These are phyloP conservation scores for Microtus californicus DNA, from an alignment of 2,797 vertebrate species.

Conservation along the genomic window DNA sequence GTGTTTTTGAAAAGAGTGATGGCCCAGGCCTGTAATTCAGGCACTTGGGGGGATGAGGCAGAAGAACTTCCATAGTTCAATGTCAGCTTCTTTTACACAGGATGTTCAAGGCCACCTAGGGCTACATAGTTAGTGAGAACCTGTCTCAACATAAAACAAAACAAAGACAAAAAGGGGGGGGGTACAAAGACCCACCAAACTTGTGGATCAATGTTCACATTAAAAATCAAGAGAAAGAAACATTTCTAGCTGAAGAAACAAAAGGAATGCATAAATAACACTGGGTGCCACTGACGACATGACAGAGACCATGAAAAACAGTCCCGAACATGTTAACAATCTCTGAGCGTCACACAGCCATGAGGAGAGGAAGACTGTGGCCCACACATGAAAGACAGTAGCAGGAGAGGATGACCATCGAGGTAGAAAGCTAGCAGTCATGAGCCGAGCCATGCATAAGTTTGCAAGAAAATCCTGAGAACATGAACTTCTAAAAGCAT, in stretches of 20 bases:
- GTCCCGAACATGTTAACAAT: neutral
- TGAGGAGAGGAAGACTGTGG: neutral
- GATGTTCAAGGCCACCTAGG: neutral
- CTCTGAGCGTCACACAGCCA: neutral
- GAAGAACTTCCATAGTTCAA: neutral
- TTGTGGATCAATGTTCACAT: conserved; percentile 15
- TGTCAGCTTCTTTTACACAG: neutral
- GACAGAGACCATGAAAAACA: neutral
- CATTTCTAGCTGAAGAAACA: conserved; percentile 7
- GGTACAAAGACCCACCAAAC: neutral
- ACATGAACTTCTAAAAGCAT: conserved; percentile 11
- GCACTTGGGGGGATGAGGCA: neutral
- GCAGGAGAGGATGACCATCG: neutral
- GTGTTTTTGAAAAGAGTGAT: neutral
- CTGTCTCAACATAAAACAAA: neutral
- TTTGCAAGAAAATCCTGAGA: conserved; percentile 38
- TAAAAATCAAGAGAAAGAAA: conserved; percentile 45
- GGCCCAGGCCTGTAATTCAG: neutral
- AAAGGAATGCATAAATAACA: neutral
- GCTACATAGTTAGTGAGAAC: too few relatives aligned
- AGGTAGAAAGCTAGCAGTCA: neutral
- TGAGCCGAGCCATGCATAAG: neutral
- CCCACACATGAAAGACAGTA: neutral
- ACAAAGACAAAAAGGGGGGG: neutral
- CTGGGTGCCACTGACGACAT: neutral